Evolutionary conservation across 2,888 invertebrate genomes (phyloP).

Genomic region (Epinotia ramella): DNA sequence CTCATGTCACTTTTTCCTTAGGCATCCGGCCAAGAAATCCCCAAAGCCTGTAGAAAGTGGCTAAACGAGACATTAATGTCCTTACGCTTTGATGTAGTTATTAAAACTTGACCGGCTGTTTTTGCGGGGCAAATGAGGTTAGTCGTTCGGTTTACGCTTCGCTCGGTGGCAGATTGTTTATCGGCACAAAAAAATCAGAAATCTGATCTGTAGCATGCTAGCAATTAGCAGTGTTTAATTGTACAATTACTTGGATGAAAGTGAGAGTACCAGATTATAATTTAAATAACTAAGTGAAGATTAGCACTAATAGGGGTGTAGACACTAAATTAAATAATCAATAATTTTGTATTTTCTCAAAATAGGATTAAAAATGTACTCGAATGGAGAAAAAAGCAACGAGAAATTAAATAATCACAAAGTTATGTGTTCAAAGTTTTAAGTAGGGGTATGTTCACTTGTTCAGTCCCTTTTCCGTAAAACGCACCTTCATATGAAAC

Average conservation of each 20-base stretch:
- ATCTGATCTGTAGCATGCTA: not conserved
- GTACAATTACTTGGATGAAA: constrained; percentile 1
- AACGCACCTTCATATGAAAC: too few relatives aligned
- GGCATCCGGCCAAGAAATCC: constrained; percentile 16
- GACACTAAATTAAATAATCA: too few relatives aligned
- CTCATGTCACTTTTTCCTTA: constrained; percentile 21
- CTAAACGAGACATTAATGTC: constrained; percentile 34
- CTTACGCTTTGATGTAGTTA: constrained; percentile 23
- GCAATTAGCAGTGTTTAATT: constrained; percentile 25
- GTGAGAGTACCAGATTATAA: not conserved
- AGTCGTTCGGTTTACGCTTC: constrained; percentile 26
- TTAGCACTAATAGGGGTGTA: too few relatives aligned
- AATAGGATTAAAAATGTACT: too few relatives aligned
- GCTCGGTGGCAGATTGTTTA: constrained; percentile 19
- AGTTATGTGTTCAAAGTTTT: too few relatives aligned
- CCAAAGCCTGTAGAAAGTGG: constrained; percentile 35
- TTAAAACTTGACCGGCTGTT: constrained; percentile 1
- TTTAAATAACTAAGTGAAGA: not conserved
- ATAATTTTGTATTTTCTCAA: too few relatives aligned
- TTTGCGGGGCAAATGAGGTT: constrained; percentile 31
- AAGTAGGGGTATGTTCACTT: too few relatives aligned
- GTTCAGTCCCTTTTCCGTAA: too few relatives aligned
- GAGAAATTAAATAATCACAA: too few relatives aligned
- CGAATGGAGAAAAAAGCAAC: too few relatives aligned
- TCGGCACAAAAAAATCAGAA: constrained; percentile 21